Evolutionary conservation across 1,140 invertebrate genomes (phyloP).

Genomic region (Meloidogyne hapla): DNA sequence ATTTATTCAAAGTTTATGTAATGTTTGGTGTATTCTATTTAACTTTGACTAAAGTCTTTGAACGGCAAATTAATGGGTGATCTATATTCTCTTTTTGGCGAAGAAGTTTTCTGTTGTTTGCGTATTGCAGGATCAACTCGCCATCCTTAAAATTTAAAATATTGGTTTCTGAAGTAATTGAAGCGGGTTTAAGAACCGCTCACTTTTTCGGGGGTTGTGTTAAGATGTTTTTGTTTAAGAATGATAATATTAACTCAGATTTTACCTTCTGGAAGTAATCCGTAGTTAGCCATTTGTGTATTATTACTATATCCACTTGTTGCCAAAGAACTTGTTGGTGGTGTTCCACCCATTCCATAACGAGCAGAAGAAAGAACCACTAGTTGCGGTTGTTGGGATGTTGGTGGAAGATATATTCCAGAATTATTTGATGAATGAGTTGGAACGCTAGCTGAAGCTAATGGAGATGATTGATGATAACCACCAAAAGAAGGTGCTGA

Average conservation of each 20-base stretch:
- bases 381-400: neutral
- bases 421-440: neutral
- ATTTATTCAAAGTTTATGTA: no score
- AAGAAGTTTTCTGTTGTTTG: slow-evolving; percentile 39
- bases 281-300: slow-evolving; percentile 41
- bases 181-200: no score
- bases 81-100: slow-evolving; percentile 35
- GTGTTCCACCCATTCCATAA: slow-evolving; percentile 3
- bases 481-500: slow-evolving; percentile 2
- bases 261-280: slow-evolving; percentile 38
- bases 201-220: no score
- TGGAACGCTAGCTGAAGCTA: neutral
- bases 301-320: slow-evolving; percentile 19
- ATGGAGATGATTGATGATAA: slow-evolving; percentile 11
- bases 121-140: slow-evolving; percentile 32
- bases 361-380: neutral
- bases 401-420: slow-evolving; percentile 9
- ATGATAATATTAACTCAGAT: no score
- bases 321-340: slow-evolving; percentile 14
- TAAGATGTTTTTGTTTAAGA: no score
- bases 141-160: slow-evolving; percentile 31
- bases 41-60: slow-evolving; percentile 48
- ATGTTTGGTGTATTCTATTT: slow-evolving; percentile 28
- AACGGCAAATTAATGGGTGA: slow-evolving; percentile 43
- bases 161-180: neutral